Evolutionary conservation across 2,888 invertebrate genomes (phyloP), one percentile per base, ranked within the genome.

Genomic region (Callyntrura guangdongensis): DNA sequence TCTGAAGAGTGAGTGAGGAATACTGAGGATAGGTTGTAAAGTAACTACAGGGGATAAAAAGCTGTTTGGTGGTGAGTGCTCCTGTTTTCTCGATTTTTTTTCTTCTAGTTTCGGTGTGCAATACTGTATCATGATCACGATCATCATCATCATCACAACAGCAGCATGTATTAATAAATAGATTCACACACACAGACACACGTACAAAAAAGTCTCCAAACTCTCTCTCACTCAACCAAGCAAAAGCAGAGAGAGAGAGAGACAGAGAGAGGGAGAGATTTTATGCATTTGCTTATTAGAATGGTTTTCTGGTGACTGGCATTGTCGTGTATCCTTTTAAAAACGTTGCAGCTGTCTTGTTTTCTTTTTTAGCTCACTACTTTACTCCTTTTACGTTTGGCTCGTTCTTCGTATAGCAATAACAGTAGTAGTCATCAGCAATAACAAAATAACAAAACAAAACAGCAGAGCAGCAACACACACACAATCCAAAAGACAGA

Each of bases 261-360:
- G 53, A 14, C 1, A 53, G 53, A 14, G 53, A 53, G 12, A 14
- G 53, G 2, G 11, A 72, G 72, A 72, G 14, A 45, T 72, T 72
- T 72, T 79, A 56, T 79, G 56, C 53, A 79, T 79, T 79, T 25
- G 45, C 27, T n/a, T 79, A 79, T 56, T 27, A 79, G 22, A 53
- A 47, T 74, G 74, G 53, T 77, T 22, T 77, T 22, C 49, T 72
- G 69, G 47, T 74, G 17, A 36, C n/a, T 77, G 77, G 9, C 27
- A 14, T 64, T 22, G 64, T 25, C 11, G 36, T 4, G 47, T 72
- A 72, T n/a, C 56, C 56, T 27, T 79, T 79, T 82, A 77, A 77
- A 36, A 86, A 86, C 86, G 47, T 86, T 86, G 86, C 86, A 86
- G 86, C 86, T 86, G 86, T 86, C 86, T 86, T 74, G 74, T 86